A percentile compares a stretch with the other conserved stretches of the same genome.
Conservation (phyloP, 2,113 vertebrate species). For the Pongo abelii region DNA sequence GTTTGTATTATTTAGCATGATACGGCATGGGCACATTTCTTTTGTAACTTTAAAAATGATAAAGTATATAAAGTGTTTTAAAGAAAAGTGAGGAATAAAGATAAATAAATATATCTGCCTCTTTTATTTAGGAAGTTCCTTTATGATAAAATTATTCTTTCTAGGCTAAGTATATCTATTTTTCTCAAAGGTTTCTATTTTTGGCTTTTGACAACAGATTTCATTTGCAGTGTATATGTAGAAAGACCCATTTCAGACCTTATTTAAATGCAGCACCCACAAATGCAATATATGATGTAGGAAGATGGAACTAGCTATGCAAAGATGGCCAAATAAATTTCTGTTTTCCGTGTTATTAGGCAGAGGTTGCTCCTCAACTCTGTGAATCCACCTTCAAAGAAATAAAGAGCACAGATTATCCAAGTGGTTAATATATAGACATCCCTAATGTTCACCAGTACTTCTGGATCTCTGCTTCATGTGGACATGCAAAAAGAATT, state of each 20-base stretch:
- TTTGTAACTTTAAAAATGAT: constrained; percentile 31
- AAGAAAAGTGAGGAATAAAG: neutral
- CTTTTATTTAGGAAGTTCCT: neutral
- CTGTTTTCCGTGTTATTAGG: neutral
- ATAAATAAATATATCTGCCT: neutral
- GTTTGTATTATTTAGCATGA: constrained; percentile 41
- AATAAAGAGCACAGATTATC: neutral
- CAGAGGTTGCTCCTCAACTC: neutral
- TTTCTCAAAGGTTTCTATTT: neutral
- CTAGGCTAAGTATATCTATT: neutral
- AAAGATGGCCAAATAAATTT: neutral
- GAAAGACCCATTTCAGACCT: constrained; percentile 9
- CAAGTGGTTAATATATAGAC: neutral
- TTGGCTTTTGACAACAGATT: neutral
- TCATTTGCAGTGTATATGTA: neutral
- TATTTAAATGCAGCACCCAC: neutral
- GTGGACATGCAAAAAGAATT: neutral
- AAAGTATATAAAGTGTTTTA: neutral
- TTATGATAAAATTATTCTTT: constrained; percentile 17
- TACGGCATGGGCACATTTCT: neutral
- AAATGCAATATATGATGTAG: neutral
- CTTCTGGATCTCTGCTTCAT: neutral
- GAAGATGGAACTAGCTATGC: neutral
- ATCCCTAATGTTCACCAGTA: neutral
- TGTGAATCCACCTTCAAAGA: neutral